Percentiles rank a stretch among this genome's conserved stretches.
phyloP scores from a whole-genome alignment of 2,113 vertebrate genomes.

The Pholis gunnellus region DNA sequence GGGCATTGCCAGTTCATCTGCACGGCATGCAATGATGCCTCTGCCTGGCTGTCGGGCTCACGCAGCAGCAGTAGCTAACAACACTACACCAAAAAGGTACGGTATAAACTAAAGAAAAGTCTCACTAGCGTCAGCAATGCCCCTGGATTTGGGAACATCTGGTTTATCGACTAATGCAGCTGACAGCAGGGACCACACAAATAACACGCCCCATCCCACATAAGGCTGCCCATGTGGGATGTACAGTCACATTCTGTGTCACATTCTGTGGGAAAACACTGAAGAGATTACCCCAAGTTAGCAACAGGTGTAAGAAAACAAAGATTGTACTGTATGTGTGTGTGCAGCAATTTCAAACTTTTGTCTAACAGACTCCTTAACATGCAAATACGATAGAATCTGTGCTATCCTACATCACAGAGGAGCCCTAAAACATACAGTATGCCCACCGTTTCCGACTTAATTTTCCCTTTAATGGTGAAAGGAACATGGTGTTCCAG shows the following conservation, averaged over 20 bases:
- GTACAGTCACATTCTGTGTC: not conserved
- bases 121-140: not conserved
- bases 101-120: not conserved
- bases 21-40: too few species aligned
- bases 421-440: constrained; percentile 37
- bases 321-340: not conserved
- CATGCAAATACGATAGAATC: constrained; percentile 21
- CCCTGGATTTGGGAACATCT: too few species aligned
- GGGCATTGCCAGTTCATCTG: too few species aligned
- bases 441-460: constrained; percentile 38
- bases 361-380: constrained; percentile 32
- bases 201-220: not conserved
- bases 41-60: not conserved
- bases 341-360: constrained; percentile 15
- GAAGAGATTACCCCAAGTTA: not conserved
- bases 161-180: too few species aligned
- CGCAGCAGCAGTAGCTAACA: not conserved
- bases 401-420: constrained; percentile 19
- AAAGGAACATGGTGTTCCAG: constrained; percentile 63
- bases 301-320: not conserved
- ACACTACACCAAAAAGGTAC: not conserved
- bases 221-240: too few species aligned
- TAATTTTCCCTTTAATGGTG: constrained; percentile 48
- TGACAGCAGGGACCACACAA: too few species aligned
- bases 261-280: not conserved